Percentiles rank a stretch among this genome's conserved stretches.
These are phyloP conservation scores for Epinotia bilunana DNA, from an alignment of 2,888 invertebrate genomes.

Conservation along the genomic window DNA sequence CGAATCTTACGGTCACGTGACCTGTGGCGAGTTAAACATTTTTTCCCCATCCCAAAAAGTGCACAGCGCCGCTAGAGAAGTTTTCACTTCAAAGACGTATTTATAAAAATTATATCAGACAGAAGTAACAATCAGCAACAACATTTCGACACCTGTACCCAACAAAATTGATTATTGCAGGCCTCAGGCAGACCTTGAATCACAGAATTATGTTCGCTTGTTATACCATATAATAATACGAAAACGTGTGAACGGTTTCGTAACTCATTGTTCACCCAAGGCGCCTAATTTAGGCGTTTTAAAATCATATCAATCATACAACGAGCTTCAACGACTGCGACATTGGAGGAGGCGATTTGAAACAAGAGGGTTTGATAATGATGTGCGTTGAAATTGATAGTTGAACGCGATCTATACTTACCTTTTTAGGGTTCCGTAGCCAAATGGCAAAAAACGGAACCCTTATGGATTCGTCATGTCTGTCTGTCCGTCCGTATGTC, in stretches of 20 bases:
- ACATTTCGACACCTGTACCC: constrained; percentile 60
- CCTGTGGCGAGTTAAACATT: no score
- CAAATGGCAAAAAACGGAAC: no score
- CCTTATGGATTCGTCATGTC: no score
- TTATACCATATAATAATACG: constrained; percentile 55
- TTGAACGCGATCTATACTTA: background rate
- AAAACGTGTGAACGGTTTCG: constrained; percentile 64
- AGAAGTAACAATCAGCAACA: constrained; percentile 40
- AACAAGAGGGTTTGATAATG: constrained; percentile 8
- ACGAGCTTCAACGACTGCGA: constrained; percentile 23
- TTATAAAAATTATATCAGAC: background rate
- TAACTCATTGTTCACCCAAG: constrained; percentile 57
- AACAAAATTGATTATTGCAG: constrained; percentile 59
- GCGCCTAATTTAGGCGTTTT: constrained; percentile 48
- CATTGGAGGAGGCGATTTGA: constrained; percentile 25
- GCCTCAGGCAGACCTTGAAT: constrained; percentile 61
- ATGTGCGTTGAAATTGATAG: background rate
- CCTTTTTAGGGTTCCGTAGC: no score
- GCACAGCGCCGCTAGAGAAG: no score
- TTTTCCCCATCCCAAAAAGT: no score
- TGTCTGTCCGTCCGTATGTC: no score
- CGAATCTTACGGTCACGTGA: no score
- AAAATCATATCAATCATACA: constrained; percentile 43
- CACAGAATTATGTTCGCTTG: constrained; percentile 63
- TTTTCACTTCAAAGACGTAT: no score